Conservation (phyloP, 35 echinoderm and acorn worm species). For the Heliocidaris erythrogramma region DNA sequence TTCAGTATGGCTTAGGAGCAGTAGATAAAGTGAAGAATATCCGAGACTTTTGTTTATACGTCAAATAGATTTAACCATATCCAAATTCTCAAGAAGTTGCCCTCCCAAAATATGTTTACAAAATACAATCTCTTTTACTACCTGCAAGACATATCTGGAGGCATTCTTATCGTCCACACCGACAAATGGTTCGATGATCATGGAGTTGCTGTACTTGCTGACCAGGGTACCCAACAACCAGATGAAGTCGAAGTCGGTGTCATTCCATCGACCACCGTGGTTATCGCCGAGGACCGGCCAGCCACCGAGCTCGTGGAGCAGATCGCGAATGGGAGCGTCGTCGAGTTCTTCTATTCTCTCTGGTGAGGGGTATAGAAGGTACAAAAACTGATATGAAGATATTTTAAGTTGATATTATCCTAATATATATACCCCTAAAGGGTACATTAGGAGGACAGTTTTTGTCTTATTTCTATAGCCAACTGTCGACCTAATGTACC, state of each 20-base stretch:
- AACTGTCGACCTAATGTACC: no score
- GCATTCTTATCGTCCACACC: conserved; percentile 69
- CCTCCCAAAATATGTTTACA: neutral
- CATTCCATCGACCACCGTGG: conserved; percentile 70
- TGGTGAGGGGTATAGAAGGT: neutral
- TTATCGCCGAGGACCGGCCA: conserved; percentile 77
- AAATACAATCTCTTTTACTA: neutral
- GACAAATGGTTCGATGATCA: conserved; percentile 51
- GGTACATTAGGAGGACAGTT: no score
- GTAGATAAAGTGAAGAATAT: no score
- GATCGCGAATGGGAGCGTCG: conserved; percentile 57
- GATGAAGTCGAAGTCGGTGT: conserved; percentile 56
- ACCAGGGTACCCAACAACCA: conserved; percentile 52
- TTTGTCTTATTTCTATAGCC: no score
- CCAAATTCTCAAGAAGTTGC: no score
- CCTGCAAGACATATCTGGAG: conserved; percentile 51
- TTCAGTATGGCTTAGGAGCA: no score
- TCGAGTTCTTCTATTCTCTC: conserved; percentile 77
- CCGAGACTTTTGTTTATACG: no score
- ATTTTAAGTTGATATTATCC: no score
- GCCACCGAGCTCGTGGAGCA: conserved; percentile 68
- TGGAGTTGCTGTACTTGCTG: conserved; percentile 40
- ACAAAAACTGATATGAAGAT: no score
- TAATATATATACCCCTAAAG: no score
- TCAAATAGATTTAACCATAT: no score